phyloP scores from a whole-genome alignment of 2,888 invertebrate species.

The Sinelater perroti region DNA sequence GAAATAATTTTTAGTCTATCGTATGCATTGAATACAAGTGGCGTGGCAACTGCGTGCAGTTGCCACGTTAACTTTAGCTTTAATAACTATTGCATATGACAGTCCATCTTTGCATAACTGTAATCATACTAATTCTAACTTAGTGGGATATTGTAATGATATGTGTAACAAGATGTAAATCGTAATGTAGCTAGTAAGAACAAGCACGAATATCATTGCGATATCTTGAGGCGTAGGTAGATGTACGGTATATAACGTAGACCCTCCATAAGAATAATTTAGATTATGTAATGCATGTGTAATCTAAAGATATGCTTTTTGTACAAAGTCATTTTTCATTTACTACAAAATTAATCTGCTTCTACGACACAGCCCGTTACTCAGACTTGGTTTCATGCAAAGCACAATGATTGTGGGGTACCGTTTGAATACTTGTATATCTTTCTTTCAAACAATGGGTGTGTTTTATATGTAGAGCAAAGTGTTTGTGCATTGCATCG shows the following conservation, averaged over 20 bases:
- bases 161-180: slow-evolving; percentile 37
- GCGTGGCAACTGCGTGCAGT: slow-evolving; percentile 24
- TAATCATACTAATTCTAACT: slow-evolving; percentile 52
- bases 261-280: slow-evolving; percentile 60
- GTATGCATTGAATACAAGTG: slow-evolving; percentile 31
- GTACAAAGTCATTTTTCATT: slow-evolving; percentile 59
- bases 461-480: slow-evolving; percentile 44
- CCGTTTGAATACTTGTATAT: slow-evolving; percentile 49
- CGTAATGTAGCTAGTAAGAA: slow-evolving; percentile 33
- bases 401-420: slow-evolving; percentile 36
- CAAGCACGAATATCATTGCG: slow-evolving; percentile 36
- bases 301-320: slow-evolving; percentile 59
- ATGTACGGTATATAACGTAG: slow-evolving; percentile 59
- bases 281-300: slow-evolving; percentile 60
- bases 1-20: slow-evolving; percentile 34
- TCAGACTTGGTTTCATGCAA: slow-evolving; percentile 25
- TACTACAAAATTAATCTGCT: slow-evolving; percentile 46
- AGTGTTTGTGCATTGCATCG: slow-evolving; percentile 38
- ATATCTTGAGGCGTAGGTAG: slow-evolving; percentile 54
- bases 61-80: slow-evolving; percentile 34
- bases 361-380: slow-evolving; percentile 46
- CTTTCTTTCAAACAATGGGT: slow-evolving; percentile 53
- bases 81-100: slow-evolving; percentile 56
- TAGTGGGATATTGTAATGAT: slow-evolving; percentile 48
- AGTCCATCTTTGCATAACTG: slow-evolving; percentile 58